phyloP scores from a whole-genome alignment of 2,113 vertebrate species.

The Stigmatopora nigra region DNA sequence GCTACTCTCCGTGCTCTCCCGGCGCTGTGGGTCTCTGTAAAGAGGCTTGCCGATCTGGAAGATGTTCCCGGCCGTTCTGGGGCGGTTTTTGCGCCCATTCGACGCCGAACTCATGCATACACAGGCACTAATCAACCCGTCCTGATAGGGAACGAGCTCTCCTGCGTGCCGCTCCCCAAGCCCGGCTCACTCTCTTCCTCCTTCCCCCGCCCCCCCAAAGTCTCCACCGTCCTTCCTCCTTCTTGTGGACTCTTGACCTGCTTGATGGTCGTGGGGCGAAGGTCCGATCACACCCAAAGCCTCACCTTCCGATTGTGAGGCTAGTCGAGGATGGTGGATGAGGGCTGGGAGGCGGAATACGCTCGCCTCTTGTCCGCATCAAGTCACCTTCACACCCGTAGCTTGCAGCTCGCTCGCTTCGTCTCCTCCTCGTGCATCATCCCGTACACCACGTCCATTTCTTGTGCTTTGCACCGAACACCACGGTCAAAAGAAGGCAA shows the following conservation, averaged over 20 bases:
- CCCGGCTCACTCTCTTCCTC: constrained; percentile 29
- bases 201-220: constrained; percentile 29
- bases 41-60: constrained; percentile 84
- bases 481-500: constrained; percentile 18
- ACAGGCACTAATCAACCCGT: constrained; percentile 78
- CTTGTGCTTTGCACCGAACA: constrained; percentile 75
- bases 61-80: constrained; percentile 82
- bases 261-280: constrained; percentile 17
- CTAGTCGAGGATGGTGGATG: constrained; percentile 52
- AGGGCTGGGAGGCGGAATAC: constrained; percentile 59
- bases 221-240: constrained; percentile 29
- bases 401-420: neutral
- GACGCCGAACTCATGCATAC: constrained; percentile 97
- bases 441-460: constrained; percentile 62
- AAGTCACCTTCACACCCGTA: constrained; percentile 74
- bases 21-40: constrained; percentile 76
- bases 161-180: constrained; percentile 1
- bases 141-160: constrained; percentile 51
- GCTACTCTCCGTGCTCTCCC: constrained; percentile 82
- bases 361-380: constrained; percentile 73
- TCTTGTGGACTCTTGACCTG: constrained; percentile 2
- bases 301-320: constrained; percentile 41
- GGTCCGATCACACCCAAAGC: constrained; percentile 1
- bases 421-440: neutral
- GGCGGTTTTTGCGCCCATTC: constrained; percentile 97